Percentiles rank a stretch among this genome's conserved stretches.
Evolutionary conservation across 1,140 invertebrate species (phyloP).

Genomic region (Polypedilum pembai): DNA sequence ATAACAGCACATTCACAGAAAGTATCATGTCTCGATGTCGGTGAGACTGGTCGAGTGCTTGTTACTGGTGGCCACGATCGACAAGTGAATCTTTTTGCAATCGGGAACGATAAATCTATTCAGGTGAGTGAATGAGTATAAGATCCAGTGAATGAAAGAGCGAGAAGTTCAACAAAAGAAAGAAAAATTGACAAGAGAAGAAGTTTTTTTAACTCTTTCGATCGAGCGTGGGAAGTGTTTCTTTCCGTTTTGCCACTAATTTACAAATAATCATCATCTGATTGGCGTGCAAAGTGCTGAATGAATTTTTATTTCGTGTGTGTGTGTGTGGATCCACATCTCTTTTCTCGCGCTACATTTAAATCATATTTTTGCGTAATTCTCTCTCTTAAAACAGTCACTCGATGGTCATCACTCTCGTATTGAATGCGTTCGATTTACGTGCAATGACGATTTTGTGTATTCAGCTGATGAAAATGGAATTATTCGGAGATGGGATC

Average conservation of each 20-base stretch:
- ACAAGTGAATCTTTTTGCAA: slow-evolving; percentile 95
- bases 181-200: slow-evolving; percentile 25
- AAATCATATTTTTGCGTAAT: slow-evolving; percentile 7
- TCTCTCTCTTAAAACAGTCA: slow-evolving; percentile 34
- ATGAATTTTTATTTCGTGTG: too few relatives aligned
- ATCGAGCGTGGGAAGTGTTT: slow-evolving; percentile 24
- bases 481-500: slow-evolving; percentile 91
- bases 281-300: not conserved
- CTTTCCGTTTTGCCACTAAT: slow-evolving; percentile 1
- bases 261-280: slow-evolving; percentile 3
- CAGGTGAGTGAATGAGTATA: slow-evolving; percentile 57
- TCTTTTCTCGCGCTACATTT: not conserved
- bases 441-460: slow-evolving; percentile 88
- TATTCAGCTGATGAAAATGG: slow-evolving; percentile 91
- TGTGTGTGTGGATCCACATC: too few relatives aligned
- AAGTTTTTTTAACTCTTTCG: not conserved
- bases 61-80: slow-evolving; percentile 96
- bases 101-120: slow-evolving; percentile 90
- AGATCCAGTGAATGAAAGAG: not conserved
- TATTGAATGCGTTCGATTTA: slow-evolving; percentile 91
- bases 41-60: slow-evolving; percentile 83
- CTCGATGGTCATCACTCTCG: slow-evolving; percentile 86
- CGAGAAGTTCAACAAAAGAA: slow-evolving; percentile 21
- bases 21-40: slow-evolving; percentile 78
- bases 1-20: slow-evolving; percentile 75